phyloP scores from a whole-genome alignment of 2,113 vertebrate genomes.

The Tachycineta bicolor region DNA sequence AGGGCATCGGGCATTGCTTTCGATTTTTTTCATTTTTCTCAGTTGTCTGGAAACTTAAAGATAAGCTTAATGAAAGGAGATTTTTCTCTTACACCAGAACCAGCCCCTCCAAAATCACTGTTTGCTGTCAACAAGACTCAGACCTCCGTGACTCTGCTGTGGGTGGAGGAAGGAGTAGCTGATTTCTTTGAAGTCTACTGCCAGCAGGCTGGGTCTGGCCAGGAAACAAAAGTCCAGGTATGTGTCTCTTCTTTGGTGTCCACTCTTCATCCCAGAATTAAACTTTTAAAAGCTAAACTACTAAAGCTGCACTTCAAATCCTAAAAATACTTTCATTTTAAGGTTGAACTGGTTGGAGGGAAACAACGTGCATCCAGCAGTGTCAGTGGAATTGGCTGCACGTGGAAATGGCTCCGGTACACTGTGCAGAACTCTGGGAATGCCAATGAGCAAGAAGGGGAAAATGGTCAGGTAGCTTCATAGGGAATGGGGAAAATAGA shows the following conservation, averaged over 20 bases:
- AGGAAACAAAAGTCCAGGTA: slow-evolving; percentile 81
- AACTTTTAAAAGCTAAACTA: neutral
- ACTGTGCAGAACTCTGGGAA: neutral
- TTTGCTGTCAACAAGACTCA: slow-evolving; percentile 91
- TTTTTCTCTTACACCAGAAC: slow-evolving; percentile 76
- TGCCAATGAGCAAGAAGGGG: neutral
- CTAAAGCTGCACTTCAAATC: neutral
- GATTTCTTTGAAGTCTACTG: slow-evolving; percentile 92
- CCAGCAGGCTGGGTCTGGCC: slow-evolving; percentile 69
- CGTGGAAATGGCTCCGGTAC: neutral
- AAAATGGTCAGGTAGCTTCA: neutral
- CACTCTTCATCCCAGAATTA: neutral
- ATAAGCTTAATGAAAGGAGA: neutral
- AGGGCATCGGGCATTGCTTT: neutral
- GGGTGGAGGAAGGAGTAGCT: slow-evolving; percentile 92
- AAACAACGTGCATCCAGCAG: neutral
- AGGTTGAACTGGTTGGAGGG: neutral
- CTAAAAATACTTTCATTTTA: neutral
- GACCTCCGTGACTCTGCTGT: slow-evolving; percentile 90
- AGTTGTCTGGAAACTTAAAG: neutral
- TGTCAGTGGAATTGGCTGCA: neutral
- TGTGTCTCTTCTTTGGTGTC: neutral
- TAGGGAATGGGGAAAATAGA: neutral
- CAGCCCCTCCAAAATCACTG: slow-evolving; percentile 88
- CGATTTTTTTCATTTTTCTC: neutral